These are phyloP conservation scores for Bombus terrestris DNA, from an alignment of 1,140 invertebrate genomes.

Conservation along the genomic window DNA sequence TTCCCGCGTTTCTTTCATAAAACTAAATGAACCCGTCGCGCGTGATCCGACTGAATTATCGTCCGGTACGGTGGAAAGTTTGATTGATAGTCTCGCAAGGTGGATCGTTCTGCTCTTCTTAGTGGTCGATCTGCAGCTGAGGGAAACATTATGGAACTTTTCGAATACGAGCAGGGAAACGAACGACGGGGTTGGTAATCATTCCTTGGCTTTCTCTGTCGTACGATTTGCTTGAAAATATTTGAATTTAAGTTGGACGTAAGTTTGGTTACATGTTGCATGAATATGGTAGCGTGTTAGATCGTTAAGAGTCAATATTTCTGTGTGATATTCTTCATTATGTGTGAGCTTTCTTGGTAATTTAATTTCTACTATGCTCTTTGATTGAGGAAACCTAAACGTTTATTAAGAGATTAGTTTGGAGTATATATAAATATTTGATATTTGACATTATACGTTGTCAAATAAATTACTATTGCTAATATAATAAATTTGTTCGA, in stretches of 20 bases:
- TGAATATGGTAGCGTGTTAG: too few relatives aligned
- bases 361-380: not conserved
- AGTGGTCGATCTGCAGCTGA: not conserved
- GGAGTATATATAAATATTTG: too few relatives aligned
- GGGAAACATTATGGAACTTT: not conserved
- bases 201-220: not conserved
- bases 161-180: not conserved
- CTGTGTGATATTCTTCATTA: not conserved
- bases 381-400: not conserved
- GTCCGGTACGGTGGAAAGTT: conserved; percentile 10
- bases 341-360: not conserved
- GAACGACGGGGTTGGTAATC: not conserved
- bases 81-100: conserved; percentile 50
- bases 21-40: conserved; percentile 69
- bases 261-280: not conserved
- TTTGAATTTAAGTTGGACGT: not conserved
- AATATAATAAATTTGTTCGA: too few relatives aligned
- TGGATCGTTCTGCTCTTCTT: conserved; percentile 23
- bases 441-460: too few relatives aligned
- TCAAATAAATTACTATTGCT: too few relatives aligned
- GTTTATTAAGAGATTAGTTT: not conserved
- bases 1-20: conserved; percentile 60
- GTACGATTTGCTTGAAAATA: not conserved
- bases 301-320: not conserved
- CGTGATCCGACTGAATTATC: conserved; percentile 67